Evolutionary conservation across 2,113 vertebrate genomes (phyloP), one percentile per base, ranked within the genome.

Genomic region (Piaya cayana): DNA sequence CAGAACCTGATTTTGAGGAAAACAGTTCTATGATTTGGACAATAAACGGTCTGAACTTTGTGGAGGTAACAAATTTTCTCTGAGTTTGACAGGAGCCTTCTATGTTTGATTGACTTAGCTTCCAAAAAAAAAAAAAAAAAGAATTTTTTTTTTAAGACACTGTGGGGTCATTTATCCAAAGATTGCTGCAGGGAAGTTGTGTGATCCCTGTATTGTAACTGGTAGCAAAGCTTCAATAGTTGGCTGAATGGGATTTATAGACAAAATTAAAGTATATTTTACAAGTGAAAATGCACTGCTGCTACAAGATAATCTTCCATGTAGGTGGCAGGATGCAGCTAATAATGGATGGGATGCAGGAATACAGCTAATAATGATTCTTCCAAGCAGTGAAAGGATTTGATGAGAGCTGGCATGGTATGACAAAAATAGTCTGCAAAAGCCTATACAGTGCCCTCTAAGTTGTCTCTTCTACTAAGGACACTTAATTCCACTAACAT

Each of bases 241-340:
- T 74, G 17, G 8, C 45, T 45, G 36, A 14, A 52, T 45, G 8
- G 25, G 3, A 19, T 27, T 86, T 77, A 58, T 70, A 15, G 84
- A 49, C 6, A 58, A 74, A 93, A 58, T 20, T 39, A 12, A 80
- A 71, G 36, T 53, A 39, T 19, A 60, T 39, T 56, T 18, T 36
- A 49, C 14, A 67, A 15, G 20, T 70, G 27, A 82, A 92, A 88
- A 63, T 23, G 19, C 9, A 36, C 20, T 22, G 21, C 27, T 80
- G 22, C 12, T 36, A 50, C 0, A 0, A 81, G 20, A 77, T 18
- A 65, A 50, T 1, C 2, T 83, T 20, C 21, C 20, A 49, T 23
- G 21, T 9, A 11, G 47, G 21, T 9, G 21, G 21, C 21, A 75
- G 60, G 6, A 70, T 70, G 47, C 14, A 77, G 8, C 11, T 85